Evolutionary conservation across 2,888 invertebrate genomes (phyloP).

Genomic region (Limenitis camilla): DNA sequence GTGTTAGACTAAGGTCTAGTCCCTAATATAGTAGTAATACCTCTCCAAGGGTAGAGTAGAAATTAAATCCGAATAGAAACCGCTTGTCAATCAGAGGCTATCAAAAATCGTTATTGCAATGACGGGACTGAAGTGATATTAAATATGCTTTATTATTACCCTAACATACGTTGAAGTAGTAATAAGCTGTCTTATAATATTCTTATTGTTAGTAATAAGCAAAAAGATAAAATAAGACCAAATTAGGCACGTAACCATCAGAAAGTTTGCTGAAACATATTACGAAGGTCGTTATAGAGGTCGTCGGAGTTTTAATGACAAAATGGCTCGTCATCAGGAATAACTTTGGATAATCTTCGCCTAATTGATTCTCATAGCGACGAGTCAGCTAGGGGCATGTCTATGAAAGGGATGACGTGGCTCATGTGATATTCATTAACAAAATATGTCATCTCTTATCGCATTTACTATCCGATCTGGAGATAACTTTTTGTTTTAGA

Average conservation of each 20-base stretch:
- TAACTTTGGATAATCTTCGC: constrained; percentile 34
- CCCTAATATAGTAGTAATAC: too few species aligned
- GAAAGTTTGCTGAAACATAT: constrained; percentile 35
- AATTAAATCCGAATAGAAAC: too few species aligned
- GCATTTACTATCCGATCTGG: too few species aligned
- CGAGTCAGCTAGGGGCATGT: constrained; percentile 29
- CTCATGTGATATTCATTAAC: neutral
- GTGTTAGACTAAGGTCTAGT: too few species aligned
- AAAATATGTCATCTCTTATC: neutral
- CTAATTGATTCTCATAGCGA: constrained; percentile 53
- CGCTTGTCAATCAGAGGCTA: too few species aligned
- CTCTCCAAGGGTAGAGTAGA: too few species aligned
- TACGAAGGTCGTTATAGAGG: constrained; percentile 51
- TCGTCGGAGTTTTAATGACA: constrained; percentile 57
- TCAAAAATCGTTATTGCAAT: too few species aligned
- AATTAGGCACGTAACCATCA: neutral
- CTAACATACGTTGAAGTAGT: too few species aligned
- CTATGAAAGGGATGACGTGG: neutral
- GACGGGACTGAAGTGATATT: too few species aligned
- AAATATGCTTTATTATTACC: too few species aligned
- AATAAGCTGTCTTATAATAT: too few species aligned
- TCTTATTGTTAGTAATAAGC: neutral
- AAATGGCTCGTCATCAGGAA: constrained; percentile 37
- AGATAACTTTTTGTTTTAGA: too few species aligned
- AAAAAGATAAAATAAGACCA: neutral